Percentiles rank a stretch among this genome's conserved stretches.
These are phyloP conservation scores for Galerucella calmariensis DNA, from an alignment of 2,888 invertebrate species.

Conservation along the genomic window DNA sequence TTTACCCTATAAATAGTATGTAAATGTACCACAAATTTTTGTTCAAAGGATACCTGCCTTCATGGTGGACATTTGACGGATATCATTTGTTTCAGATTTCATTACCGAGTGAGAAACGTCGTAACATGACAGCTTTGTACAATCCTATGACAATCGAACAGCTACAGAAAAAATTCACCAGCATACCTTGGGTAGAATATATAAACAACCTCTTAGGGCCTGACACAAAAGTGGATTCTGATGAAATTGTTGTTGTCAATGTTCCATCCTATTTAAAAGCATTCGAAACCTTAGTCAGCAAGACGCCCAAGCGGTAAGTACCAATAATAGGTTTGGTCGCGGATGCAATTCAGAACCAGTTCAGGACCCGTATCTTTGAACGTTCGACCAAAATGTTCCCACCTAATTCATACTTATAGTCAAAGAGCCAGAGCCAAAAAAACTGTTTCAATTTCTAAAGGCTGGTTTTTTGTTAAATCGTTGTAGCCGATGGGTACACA, in stretches of 20 bases:
- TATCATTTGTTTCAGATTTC: conserved; percentile 73
- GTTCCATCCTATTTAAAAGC: conserved; percentile 84
- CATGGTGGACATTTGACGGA: not conserved
- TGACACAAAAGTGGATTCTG: conserved; percentile 70
- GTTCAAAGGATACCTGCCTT: no score
- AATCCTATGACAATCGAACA: conserved; percentile 89
- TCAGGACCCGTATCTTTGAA: no score
- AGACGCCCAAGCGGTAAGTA: conserved; percentile 67
- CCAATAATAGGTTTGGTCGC: no score
- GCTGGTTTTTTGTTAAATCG: no score
- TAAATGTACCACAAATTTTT: not conserved
- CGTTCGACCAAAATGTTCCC: no score
- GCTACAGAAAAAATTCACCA: conserved; percentile 79
- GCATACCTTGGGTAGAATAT: conserved; percentile 85
- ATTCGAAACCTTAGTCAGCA: conserved; percentile 72
- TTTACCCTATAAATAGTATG: no score
- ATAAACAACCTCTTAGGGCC: conserved; percentile 83
- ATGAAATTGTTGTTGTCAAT: conserved; percentile 85
- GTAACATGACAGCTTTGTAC: conserved; percentile 91
- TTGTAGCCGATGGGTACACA: no score
- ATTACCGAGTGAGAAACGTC: conserved; percentile 86
- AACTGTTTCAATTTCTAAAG: no score
- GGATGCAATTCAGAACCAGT: no score
- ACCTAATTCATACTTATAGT: no score
- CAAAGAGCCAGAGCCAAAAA: no score